phyloP scores from a whole-genome alignment of 2,888 invertebrate genomes.

The Tachina lurida region DNA sequence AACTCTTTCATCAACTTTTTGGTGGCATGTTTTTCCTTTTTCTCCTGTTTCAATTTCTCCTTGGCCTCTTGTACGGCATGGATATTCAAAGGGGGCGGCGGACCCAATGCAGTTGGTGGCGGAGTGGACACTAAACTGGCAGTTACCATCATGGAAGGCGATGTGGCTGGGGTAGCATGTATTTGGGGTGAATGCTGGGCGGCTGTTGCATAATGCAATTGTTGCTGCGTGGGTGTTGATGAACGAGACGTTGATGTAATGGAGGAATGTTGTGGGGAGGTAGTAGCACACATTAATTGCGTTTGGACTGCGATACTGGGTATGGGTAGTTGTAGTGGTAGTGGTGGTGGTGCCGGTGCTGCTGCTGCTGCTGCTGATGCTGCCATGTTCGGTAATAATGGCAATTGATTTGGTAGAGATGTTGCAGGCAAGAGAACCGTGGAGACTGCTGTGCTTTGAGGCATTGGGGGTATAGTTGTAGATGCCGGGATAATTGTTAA shows the following conservation, averaged over 20 bases:
- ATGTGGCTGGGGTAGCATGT: conserved; percentile 57
- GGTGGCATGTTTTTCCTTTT: conserved; percentile 83
- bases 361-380: conserved; percentile 34
- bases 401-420: conserved; percentile 56
- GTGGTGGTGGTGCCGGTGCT: background rate
- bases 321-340: conserved; percentile 15
- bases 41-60: conserved; percentile 83
- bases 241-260: conserved; percentile 79
- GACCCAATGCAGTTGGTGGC: conserved; percentile 70
- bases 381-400: conserved; percentile 48
- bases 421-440: conserved; percentile 23
- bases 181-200: conserved; percentile 72
- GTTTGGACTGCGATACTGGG: conserved; percentile 35
- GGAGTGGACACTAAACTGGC: conserved; percentile 49
- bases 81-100: conserved; percentile 79
- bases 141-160: conserved; percentile 49
- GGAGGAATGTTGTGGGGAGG: conserved; percentile 73
- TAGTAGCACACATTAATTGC: conserved; percentile 66
- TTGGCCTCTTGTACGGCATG: conserved; percentile 82
- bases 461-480: conserved; percentile 3
- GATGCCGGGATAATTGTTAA: background rate
- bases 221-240: conserved; percentile 76
- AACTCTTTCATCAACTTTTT: conserved; percentile 89
- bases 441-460: conserved; percentile 24
- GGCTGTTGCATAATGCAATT: conserved; percentile 60